A percentile compares a stretch with the other conserved stretches of the same genome.
Conservation (phyloP, 2,888 invertebrate species). For the Chrysodeixis includens region DNA sequence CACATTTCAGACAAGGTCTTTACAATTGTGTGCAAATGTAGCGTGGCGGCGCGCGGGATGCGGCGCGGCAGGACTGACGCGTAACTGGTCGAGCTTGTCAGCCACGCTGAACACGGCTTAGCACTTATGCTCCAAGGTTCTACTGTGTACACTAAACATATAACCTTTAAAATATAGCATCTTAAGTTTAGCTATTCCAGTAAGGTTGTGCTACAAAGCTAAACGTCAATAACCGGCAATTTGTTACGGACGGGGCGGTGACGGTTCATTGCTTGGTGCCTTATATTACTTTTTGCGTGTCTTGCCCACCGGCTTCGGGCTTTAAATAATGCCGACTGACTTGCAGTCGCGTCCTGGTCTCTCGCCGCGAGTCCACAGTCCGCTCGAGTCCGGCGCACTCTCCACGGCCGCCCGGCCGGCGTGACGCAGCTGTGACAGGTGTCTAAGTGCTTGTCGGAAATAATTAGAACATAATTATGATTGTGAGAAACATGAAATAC, state of each 20-base stretch:
- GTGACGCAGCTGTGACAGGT: neutral
- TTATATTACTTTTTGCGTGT: slow-evolving; percentile 2
- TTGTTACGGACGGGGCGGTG: slow-evolving; percentile 1
- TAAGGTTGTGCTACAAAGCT: neutral
- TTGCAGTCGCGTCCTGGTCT: too few species aligned
- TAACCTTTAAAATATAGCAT: neutral
- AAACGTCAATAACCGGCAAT: slow-evolving; percentile 4
- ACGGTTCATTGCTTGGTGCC: neutral
- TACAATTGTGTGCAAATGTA: slow-evolving; percentile 49
- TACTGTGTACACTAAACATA: neutral
- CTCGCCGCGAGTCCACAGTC: too few species aligned
- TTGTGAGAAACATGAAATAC: slow-evolving; percentile 21
- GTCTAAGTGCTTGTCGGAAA: slow-evolving; percentile 7
- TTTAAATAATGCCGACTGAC: neutral
- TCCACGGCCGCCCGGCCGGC: too few species aligned
- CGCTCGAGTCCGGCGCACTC: too few species aligned
- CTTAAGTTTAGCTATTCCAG: neutral
- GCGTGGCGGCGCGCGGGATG: slow-evolving; percentile 6
- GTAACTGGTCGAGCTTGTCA: neutral
- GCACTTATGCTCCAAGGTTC: slow-evolving; percentile 21
- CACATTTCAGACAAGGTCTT: slow-evolving; percentile 45
- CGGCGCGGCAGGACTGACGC: neutral
- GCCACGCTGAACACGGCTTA: slow-evolving; percentile 10
- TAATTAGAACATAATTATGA: slow-evolving; percentile 23
- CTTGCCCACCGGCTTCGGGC: slow-evolving; percentile 1